phyloP scores from a whole-genome alignment of 1,140 invertebrate genomes.

The Diabrotica virgifera region DNA sequence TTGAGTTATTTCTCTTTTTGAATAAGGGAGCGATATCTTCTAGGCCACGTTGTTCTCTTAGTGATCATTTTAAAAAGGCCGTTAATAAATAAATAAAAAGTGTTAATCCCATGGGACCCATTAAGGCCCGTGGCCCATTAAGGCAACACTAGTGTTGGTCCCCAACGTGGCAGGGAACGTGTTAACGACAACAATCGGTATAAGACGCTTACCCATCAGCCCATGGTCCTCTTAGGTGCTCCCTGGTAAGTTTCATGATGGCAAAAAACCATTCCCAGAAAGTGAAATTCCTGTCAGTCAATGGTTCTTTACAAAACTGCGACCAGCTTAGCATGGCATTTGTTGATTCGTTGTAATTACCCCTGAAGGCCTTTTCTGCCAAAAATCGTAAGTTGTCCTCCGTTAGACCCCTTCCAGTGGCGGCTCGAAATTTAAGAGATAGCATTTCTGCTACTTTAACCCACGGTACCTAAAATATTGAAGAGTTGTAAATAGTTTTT shows the following conservation, averaged over 20 bases:
- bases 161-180: too few relatives aligned
- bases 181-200: too few relatives aligned
- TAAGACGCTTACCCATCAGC: slow-evolving; percentile 69
- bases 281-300: slow-evolving; percentile 88
- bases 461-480: slow-evolving; percentile 69
- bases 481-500: neutral
- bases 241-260: slow-evolving; percentile 92
- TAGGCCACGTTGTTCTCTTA: too few relatives aligned
- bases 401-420: slow-evolving; percentile 76
- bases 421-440: slow-evolving; percentile 83
- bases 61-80: too few relatives aligned
- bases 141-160: too few relatives aligned
- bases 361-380: slow-evolving; percentile 85
- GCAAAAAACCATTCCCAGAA: slow-evolving; percentile 99
- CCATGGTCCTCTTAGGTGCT: slow-evolving; percentile 88
- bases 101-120: too few relatives aligned
- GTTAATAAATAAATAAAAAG: too few relatives aligned
- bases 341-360: slow-evolving; percentile 46
- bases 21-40: too few relatives aligned
- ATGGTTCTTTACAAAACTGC: slow-evolving; percentile 91
- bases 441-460: slow-evolving; percentile 80
- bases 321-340: slow-evolving; percentile 77
- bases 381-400: slow-evolving; percentile 86
- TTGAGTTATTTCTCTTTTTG: too few relatives aligned
- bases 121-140: too few relatives aligned